Percentiles rank a stretch among this genome's conserved stretches.
phyloP scores from a whole-genome alignment of 2,797 vertebrate species.

The Pitangus sulphuratus region DNA sequence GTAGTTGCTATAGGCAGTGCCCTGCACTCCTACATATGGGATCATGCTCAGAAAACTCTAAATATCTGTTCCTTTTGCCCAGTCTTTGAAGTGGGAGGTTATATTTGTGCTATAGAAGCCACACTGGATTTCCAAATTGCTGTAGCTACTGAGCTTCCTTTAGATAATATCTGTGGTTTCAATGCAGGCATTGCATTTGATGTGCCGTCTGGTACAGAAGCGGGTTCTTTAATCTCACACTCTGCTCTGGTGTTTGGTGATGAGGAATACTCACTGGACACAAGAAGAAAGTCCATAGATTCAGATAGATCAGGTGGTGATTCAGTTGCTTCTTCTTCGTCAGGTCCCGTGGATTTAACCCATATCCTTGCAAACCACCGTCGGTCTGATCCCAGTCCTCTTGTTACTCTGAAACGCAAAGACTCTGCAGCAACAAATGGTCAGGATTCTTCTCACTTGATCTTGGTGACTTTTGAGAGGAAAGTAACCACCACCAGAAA shows the following conservation, averaged over 20 bases:
- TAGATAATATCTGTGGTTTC: slow-evolving; percentile 87
- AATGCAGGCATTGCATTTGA: slow-evolving; percentile 87
- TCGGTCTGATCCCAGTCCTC: slow-evolving; percentile 86
- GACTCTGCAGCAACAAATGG: slow-evolving; percentile 83
- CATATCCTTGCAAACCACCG: slow-evolving; percentile 85
- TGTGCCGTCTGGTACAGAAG: slow-evolving; percentile 66
- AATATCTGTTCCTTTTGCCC: slow-evolving; percentile 88
- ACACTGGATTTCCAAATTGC: slow-evolving; percentile 87
- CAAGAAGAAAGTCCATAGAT: slow-evolving; percentile 83
- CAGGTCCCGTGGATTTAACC: slow-evolving; percentile 86
- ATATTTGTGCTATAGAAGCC: slow-evolving; percentile 87
- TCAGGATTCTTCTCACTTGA: slow-evolving; percentile 89
- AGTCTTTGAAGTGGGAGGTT: slow-evolving; percentile 88
- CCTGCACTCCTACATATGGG: slow-evolving; percentile 91
- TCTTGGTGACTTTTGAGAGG: slow-evolving; percentile 89
- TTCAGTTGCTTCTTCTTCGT: slow-evolving; percentile 72
- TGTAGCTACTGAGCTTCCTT: slow-evolving; percentile 89
- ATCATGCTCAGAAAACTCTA: slow-evolving; percentile 86
- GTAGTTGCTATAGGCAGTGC: slow-evolving; percentile 89
- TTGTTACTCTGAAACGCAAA: slow-evolving; percentile 81
- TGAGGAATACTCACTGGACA: slow-evolving; percentile 79
- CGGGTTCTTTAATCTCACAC: slow-evolving; percentile 66
- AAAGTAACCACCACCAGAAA: slow-evolving; percentile 90
- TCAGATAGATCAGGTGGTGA: slow-evolving; percentile 77
- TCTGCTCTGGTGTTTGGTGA: slow-evolving; percentile 71